phyloP scores from a whole-genome alignment of 2,797 vertebrate species.

The Alcedo quadribrachys region DNA sequence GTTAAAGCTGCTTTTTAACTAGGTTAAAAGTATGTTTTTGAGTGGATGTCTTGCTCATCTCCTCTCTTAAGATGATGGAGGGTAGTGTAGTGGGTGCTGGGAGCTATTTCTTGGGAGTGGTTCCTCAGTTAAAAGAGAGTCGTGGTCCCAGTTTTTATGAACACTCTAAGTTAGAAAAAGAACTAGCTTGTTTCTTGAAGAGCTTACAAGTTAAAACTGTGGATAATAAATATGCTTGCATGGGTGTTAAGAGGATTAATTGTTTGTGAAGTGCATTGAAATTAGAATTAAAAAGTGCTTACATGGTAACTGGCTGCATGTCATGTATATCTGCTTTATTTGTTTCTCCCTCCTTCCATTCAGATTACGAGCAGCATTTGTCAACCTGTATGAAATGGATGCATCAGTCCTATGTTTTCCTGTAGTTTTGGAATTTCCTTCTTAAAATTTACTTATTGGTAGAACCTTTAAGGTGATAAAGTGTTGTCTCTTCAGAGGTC shows the following conservation, averaged over 20 bases:
- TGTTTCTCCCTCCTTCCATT: not conserved
- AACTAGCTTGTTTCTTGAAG: not conserved
- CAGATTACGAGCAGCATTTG: not conserved
- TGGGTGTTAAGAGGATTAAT: slow-evolving; percentile 49
- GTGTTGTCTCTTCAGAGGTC: not conserved
- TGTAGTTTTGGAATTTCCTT: not conserved
- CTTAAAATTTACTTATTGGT: not conserved
- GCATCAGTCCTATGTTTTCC: not conserved
- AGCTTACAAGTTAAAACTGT: not conserved
- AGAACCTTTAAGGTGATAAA: not conserved
- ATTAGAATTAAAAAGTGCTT: not conserved
- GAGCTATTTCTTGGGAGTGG: not conserved
- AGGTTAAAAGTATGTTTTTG: not conserved
- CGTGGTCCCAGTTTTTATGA: not conserved
- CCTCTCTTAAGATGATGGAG: not conserved
- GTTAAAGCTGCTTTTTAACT: not conserved
- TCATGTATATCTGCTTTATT: fast-evolving
- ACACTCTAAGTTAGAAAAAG: not conserved
- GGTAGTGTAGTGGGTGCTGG: not conserved
- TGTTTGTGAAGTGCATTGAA: not conserved
- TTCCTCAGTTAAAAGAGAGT: not conserved
- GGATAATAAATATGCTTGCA: slow-evolving; percentile 14
- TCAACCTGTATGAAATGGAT: not conserved
- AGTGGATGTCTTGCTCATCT: not conserved
- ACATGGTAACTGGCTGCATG: not conserved